These are phyloP conservation scores for Telmatherina bonti DNA, from an alignment of 2,797 vertebrate genomes.

Conservation along the genomic window DNA sequence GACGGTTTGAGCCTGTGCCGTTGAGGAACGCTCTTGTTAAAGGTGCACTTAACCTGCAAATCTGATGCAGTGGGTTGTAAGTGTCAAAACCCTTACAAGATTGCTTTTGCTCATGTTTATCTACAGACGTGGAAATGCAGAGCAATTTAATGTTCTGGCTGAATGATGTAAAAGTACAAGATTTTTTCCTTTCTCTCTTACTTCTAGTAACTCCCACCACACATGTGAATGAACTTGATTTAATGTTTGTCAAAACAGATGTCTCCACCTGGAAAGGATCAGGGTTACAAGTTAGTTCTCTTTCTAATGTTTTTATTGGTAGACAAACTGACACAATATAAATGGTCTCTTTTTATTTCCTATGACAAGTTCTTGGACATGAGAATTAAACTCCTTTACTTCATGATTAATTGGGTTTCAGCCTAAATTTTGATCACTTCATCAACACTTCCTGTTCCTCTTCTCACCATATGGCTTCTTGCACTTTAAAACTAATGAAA, in stretches of 20 bases:
- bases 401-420: conserved; percentile 14
- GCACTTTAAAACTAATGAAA: not conserved
- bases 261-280: not conserved
- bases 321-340: not conserved
- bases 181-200: not conserved
- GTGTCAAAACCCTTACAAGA: not conserved
- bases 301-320: not conserved
- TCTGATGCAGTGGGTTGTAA: not conserved
- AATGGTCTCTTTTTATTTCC: not conserved
- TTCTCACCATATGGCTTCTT: not conserved
- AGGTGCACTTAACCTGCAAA: not conserved
- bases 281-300: not conserved
- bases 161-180: not conserved
- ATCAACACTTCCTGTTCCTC: not conserved
- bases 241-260: not conserved
- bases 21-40: not conserved
- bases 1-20: not conserved
- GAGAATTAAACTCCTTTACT: not conserved
- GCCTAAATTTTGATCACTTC: not conserved
- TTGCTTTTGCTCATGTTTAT: not conserved
- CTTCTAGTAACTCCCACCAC: not conserved
- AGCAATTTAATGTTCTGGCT: not conserved
- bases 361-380: not conserved
- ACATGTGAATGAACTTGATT: not conserved
- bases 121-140: not conserved